Base-by-base conservation (phyloP, 2,113 vertebrate genomes). In the Gasterosteus nipponicus region DNA sequence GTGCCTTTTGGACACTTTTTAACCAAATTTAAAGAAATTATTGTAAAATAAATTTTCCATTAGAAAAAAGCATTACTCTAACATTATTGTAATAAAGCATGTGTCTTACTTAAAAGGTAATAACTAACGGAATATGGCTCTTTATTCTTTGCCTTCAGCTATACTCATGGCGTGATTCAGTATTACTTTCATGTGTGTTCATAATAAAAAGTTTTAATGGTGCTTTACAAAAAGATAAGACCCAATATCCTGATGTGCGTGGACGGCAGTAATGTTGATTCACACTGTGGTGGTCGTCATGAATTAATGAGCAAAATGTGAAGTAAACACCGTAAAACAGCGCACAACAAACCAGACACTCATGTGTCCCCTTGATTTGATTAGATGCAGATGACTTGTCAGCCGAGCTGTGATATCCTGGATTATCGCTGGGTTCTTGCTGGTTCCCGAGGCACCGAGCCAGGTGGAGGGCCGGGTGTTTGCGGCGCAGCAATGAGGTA, bases 401-500 rank as follows among this genome's bases (percentile, higher is more conserved):
- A 44, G n/a, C 44, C 66, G 16, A 54, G 39, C 65, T 53, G 49
- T 4, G 16, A 42, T 44, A 41, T 67, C 33, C 31, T 31, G 12
- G 41, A n/a, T 26, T 69, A 1, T 10, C 29, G 8, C 60, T 47
- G 47, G 26, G 62, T 65, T 69, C 14, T 51, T 33, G 1, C 35
- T 41, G 15, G 67, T 75, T 75, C 35, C 46, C 72, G 29, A 47
- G n/a, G 58, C 54, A 58, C 39, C 22, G 10, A 60, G 73, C 49
- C 69, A 84, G 78, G 61, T 65, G 75, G 44, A 81, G 57, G 51
- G 62, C 47, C 7, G 38, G 57, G 59, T 31, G 1, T 75, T 57
- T 68, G 57, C 35, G 73, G 80, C 51, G 39, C 19, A 77, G 60
- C 67, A 56, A 39, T 19, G 51, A 80, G 69, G 78, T 67, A 71